phyloP scores from a whole-genome alignment of 2,797 vertebrate genomes.

The Sarcophilus harrisii region DNA sequence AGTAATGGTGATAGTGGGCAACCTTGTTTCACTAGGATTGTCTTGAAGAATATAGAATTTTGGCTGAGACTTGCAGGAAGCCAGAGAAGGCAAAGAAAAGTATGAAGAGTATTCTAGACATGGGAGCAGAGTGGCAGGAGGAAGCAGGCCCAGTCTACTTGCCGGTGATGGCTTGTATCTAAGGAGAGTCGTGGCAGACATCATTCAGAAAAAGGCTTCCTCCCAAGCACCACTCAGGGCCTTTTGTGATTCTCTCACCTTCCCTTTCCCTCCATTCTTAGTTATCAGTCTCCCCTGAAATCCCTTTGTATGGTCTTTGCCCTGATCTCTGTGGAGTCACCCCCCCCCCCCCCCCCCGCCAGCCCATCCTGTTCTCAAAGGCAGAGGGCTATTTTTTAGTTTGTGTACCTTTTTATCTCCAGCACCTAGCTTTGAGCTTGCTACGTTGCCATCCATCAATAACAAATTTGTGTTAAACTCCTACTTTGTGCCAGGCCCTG shows the following conservation, averaged over 20 bases:
- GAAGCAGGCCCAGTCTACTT: background rate
- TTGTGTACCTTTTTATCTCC: no score
- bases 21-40: no score
- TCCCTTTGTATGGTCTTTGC: background rate
- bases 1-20: no score
- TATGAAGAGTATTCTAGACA: background rate
- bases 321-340: no score
- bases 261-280: accelerated
- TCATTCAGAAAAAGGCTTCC: background rate
- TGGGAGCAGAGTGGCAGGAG: background rate
- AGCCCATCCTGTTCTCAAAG: no score
- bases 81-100: background rate
- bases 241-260: background rate
- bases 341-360: no score
- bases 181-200: background rate
- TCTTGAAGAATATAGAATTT: background rate
- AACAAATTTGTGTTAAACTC: no score
- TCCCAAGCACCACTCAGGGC: background rate
- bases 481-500: no score
- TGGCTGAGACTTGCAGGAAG: background rate
- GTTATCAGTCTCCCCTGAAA: background rate
- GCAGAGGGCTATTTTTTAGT: no score
- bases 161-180: background rate
- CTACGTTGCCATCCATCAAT: no score
- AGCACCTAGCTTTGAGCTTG: no score